A percentile compares a stretch with the other conserved stretches of the same genome.
Evolutionary conservation across 2,113 vertebrate species (phyloP).

Genomic region (Petrocephalus zakoni): DNA sequence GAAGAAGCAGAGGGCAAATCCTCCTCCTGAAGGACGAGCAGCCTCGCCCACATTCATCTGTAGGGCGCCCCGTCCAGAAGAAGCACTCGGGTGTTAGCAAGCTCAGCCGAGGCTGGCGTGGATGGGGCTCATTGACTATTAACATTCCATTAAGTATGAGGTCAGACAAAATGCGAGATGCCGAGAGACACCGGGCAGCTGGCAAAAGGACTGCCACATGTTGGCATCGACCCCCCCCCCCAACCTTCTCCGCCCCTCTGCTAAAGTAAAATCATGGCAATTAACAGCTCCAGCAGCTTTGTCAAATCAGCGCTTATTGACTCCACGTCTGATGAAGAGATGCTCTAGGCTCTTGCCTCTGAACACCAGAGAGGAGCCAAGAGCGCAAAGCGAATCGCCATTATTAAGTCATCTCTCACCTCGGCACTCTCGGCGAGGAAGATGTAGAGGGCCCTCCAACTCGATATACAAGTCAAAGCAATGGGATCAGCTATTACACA

Average conservation of each 20-base stretch:
- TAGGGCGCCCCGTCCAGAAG: constrained; percentile 24
- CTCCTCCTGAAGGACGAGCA: constrained; percentile 36
- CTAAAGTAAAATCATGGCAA: constrained; percentile 34
- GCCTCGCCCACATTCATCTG: constrained; percentile 38
- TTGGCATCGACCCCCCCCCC: constrained; percentile 9
- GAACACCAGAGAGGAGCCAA: background rate
- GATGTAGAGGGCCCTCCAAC: constrained; percentile 5
- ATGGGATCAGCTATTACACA: constrained; percentile 11
- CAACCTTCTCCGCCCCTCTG: constrained; percentile 7
- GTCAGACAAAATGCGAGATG: constrained; percentile 34
- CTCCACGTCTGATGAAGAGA: constrained; percentile 7
- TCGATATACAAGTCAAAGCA: constrained; percentile 27
- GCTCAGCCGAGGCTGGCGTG: constrained; percentile 30
- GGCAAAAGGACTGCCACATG: constrained; percentile 34
- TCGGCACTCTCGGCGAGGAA: background rate
- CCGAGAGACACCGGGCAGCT: constrained; percentile 28
- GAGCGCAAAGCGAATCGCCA: constrained; percentile 16
- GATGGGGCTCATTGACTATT: constrained; percentile 40
- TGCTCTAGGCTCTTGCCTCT: constrained; percentile 7
- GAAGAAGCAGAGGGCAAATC: constrained; percentile 37
- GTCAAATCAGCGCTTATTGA: constrained; percentile 22
- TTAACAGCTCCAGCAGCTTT: constrained; percentile 32
- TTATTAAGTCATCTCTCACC: constrained; percentile 25
- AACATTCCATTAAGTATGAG: constrained; percentile 45
- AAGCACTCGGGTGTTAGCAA: constrained; percentile 27